Conservation (phyloP, 2,888 invertebrate species). For the Adelphocoris suturalis region DNA sequence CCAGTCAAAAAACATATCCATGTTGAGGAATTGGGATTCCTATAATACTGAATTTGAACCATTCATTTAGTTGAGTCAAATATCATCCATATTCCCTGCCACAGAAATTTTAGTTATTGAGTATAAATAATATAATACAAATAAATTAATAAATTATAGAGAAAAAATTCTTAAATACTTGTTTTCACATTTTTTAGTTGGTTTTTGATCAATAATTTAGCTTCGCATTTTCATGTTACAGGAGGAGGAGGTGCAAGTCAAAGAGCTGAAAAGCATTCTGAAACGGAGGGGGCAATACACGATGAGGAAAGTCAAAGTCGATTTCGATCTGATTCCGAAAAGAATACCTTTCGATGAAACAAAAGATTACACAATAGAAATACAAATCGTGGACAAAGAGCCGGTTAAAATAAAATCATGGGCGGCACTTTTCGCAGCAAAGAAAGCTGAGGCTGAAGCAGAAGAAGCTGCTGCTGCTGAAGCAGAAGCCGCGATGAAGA, state of each 20-base stretch:
- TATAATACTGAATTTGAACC: too few species aligned
- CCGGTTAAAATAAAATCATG: slow-evolving; percentile 73
- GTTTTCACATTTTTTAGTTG: too few species aligned
- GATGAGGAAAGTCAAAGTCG: slow-evolving; percentile 73
- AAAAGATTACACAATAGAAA: slow-evolving; percentile 74
- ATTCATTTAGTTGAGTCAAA: too few species aligned
- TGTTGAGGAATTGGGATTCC: too few species aligned
- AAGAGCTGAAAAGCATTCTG: slow-evolving; percentile 72
- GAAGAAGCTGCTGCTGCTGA: slow-evolving; percentile 58
- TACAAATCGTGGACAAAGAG: slow-evolving; percentile 72
- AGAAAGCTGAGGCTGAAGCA: slow-evolving; percentile 70
- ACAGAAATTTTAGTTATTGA: too few species aligned
- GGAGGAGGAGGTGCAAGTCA: not conserved
- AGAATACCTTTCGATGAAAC: slow-evolving; percentile 72
- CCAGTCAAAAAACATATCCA: too few species aligned
- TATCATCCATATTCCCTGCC: too few species aligned
- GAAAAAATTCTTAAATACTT: too few species aligned
- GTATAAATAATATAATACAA: too few species aligned
- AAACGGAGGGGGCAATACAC: slow-evolving; percentile 71
- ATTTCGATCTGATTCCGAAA: slow-evolving; percentile 71
- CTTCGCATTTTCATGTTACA: not conserved
- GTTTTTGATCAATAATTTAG: not conserved
- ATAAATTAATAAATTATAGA: too few species aligned
- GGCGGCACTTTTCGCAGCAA: slow-evolving; percentile 71
- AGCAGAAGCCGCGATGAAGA: slow-evolving; percentile 63